These are phyloP conservation scores for Drosophila flavopinicola DNA, from an alignment of 2,888 invertebrate genomes.

Conservation along the genomic window DNA sequence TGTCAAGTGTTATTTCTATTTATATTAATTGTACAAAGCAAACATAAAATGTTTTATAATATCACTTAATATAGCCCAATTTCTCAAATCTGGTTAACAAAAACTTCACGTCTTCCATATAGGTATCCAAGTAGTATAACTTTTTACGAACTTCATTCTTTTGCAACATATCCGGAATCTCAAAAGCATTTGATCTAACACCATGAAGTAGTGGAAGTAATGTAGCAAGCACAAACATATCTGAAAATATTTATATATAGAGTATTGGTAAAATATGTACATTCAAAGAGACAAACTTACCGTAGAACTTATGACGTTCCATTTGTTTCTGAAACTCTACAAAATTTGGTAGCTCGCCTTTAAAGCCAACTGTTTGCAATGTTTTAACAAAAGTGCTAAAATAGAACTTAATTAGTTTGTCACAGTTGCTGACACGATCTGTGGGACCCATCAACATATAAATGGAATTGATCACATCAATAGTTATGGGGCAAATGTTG, in stretches of 20 bases:
- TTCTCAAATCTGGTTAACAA: constrained; percentile 34
- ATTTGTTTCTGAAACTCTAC: constrained; percentile 57
- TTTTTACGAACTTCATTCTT: constrained; percentile 18
- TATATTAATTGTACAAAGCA: too few species aligned
- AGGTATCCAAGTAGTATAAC: constrained; percentile 20
- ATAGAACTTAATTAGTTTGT: constrained; percentile 39
- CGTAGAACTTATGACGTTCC: constrained; percentile 43
- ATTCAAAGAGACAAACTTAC: constrained; percentile 29
- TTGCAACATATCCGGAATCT: constrained; percentile 11
- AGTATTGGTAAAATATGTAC: too few species aligned
- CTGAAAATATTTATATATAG: constrained; percentile 7
- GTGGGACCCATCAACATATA: constrained; percentile 64
- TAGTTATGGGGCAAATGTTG: constrained; percentile 54
- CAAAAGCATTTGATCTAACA: constrained; percentile 7
- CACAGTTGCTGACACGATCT: constrained; percentile 31
- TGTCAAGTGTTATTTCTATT: too few species aligned
- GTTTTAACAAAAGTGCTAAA: constrained; percentile 57
- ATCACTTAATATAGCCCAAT: constrained; percentile 25
- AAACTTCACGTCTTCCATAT: constrained; percentile 26
- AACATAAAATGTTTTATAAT: too few species aligned
- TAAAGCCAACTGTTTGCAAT: constrained; percentile 57
- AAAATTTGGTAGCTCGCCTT: constrained; percentile 61
- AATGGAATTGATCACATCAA: constrained; percentile 60
- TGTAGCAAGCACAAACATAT: constrained; percentile 24
- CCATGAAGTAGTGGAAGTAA: constrained; percentile 34